Evolutionary conservation across 2,797 vertebrate genomes (phyloP).

Genomic region (Catharus ustulatus): DNA sequence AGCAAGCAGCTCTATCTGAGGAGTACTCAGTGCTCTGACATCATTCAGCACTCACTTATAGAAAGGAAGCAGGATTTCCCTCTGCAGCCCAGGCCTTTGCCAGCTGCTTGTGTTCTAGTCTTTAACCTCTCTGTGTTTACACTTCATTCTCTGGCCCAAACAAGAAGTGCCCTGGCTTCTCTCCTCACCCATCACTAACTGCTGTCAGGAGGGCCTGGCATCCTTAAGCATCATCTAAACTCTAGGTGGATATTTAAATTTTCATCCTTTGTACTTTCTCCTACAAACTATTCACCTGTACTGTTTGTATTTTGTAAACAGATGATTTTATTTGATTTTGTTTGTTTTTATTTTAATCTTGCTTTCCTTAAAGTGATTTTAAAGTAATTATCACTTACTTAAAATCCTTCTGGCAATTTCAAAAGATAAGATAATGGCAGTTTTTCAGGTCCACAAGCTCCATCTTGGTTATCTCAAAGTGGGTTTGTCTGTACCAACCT

Average conservation of each 20-base stretch:
- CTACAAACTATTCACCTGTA: neutral
- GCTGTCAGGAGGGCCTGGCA: neutral
- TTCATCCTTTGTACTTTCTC: neutral
- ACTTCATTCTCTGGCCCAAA: neutral
- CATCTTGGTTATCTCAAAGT: neutral
- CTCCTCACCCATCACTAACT: neutral
- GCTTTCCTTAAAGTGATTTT: neutral
- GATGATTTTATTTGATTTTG: neutral
- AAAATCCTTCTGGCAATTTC: neutral
- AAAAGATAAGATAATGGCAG: neutral
- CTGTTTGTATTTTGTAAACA: neutral
- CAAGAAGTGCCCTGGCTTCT: neutral
- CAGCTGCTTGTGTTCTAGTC: neutral
- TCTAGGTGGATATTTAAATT: neutral
- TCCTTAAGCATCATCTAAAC: neutral
- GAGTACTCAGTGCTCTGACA: neutral
- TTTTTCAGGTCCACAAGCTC: neutral
- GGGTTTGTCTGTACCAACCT: neutral
- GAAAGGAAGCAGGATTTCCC: neutral
- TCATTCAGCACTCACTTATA: neutral
- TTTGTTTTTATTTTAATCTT: neutral
- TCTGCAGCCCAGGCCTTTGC: neutral
- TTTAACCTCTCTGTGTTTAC: neutral
- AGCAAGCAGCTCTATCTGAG: neutral
- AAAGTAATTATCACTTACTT: neutral